Percentiles rank a stretch among this genome's conserved stretches.
phyloP scores from a whole-genome alignment of 2,888 invertebrate genomes.

The Physocephala rufipes region DNA sequence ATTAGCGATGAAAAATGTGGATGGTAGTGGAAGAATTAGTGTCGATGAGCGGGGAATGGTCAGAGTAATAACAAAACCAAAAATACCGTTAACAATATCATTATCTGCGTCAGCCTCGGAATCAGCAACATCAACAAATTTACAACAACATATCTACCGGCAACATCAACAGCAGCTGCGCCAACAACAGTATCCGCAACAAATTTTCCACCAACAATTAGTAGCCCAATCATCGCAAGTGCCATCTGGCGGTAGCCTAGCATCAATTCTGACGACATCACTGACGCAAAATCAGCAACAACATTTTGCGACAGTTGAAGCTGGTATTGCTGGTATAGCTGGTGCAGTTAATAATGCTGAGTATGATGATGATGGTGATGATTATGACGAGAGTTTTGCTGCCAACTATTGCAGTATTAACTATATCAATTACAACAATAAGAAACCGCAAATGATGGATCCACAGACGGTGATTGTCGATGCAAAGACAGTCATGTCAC shows the following conservation, averaged over 20 bases:
- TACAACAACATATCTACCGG: neutral
- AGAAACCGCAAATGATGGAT: slow-evolving; percentile 67
- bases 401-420: slow-evolving; percentile 85
- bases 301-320: slow-evolving; percentile 27
- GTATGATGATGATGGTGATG: slow-evolving; percentile 94
- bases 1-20: slow-evolving; percentile 44
- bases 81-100: slow-evolving; percentile 35
- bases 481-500: slow-evolving; percentile 55
- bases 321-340: slow-evolving; percentile 69
- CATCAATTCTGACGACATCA: slow-evolving; percentile 62
- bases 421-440: slow-evolving; percentile 78
- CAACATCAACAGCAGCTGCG: slow-evolving; percentile 39
- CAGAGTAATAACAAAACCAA: slow-evolving; percentile 53
- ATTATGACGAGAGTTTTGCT: slow-evolving; percentile 91
- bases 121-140: neutral
- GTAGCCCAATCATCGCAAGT: slow-evolving; percentile 76
- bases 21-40: slow-evolving; percentile 40
- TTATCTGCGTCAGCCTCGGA: slow-evolving; percentile 69
- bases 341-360: slow-evolving; percentile 95
- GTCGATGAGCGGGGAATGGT: slow-evolving; percentile 48
- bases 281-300: slow-evolving; percentile 16
- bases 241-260: slow-evolving; percentile 83
- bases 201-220: slow-evolving; percentile 72
- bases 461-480: slow-evolving; percentile 45
- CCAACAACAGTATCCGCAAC: slow-evolving; percentile 16